phyloP scores from a whole-genome alignment of 2,797 vertebrate species.

The Pseudochromis fuscus region DNA sequence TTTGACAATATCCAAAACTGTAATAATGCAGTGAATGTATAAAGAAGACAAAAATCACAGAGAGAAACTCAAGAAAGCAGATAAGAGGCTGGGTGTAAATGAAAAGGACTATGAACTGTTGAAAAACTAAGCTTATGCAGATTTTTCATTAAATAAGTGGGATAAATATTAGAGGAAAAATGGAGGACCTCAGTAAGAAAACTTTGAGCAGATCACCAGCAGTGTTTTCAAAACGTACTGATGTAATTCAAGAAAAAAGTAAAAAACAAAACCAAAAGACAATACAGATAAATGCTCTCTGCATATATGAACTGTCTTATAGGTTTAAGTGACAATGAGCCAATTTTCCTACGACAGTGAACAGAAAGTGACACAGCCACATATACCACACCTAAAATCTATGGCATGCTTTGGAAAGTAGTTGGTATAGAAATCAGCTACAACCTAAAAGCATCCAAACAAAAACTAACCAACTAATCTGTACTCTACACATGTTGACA shows the following conservation, averaged over 20 bases:
- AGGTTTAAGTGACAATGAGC: conserved; percentile 4
- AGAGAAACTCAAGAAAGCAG: background rate
- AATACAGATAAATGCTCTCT: background rate
- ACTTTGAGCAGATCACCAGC: background rate
- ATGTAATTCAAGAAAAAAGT: background rate
- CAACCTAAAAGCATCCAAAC: conserved; percentile 9
- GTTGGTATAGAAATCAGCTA: conserved; percentile 7
- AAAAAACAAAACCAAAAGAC: background rate
- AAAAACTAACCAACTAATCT: conserved; percentile 48
- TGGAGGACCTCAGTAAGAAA: background rate
- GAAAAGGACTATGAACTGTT: background rate
- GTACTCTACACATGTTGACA: conserved; percentile 36
- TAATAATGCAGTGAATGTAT: background rate
- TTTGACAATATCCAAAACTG: background rate
- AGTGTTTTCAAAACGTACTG: background rate
- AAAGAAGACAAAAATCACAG: background rate
- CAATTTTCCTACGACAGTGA: background rate
- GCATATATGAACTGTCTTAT: background rate
- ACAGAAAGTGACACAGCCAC: background rate
- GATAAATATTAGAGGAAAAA: background rate
- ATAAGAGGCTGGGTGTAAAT: background rate
- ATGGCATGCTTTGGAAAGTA: background rate
- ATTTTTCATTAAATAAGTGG: background rate
- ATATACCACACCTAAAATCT: background rate
- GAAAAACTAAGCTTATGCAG: background rate